Evolutionary conservation across 2,888 invertebrate species (phyloP), one percentile per base, ranked within the genome.

Genomic region (Tryphoninae sp.): DNA sequence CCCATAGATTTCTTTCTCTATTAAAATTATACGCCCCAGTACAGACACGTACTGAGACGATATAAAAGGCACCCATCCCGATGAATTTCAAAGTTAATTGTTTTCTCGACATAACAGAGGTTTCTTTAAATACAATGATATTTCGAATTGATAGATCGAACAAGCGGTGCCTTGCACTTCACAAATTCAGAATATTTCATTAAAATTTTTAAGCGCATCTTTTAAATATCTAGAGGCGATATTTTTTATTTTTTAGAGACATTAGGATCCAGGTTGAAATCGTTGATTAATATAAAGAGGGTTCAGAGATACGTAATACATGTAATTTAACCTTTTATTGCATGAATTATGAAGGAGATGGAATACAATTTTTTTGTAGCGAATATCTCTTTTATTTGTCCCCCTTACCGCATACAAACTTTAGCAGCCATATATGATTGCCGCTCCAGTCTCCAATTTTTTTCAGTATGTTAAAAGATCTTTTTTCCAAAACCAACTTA

Each of bases 1-100:
- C 67, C 82, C 82, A 79, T 80, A 82, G 78, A 55, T 79, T 86
- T 67, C 58, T 67, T 40, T 78, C 62, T 85, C 68, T 82, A 86
- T 78, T 72, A 78, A 83, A 85, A 71, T 19, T 19, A 19, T 19
- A 19, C 1, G 19, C 1, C 19, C 19, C 19, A 19, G 19, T 19
- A 19, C 19, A 19, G 19, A 19, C 19, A 19, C 0, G 19, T 19
- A 19, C 69, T 42, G 16, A 26, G 33, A 55, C 9, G 23, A 26
- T 64, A 62, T 23, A 9, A 23, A 64, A 74, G 40, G 8, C 19
- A 72, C 23, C 16, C 40, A 40, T 19, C 4, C 6, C 53, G 42
- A 53, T 13, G 23, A 74, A 51, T 22, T 64, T 64, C 9, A 55
- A 64, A 74, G 53, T 11, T n/a, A 73, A 23, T 22, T 45, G 40